Percentiles rank a stretch among this genome's conserved stretches.
Evolutionary conservation across 2,113 vertebrate species (phyloP).

Genomic region (Dromas ardeola): DNA sequence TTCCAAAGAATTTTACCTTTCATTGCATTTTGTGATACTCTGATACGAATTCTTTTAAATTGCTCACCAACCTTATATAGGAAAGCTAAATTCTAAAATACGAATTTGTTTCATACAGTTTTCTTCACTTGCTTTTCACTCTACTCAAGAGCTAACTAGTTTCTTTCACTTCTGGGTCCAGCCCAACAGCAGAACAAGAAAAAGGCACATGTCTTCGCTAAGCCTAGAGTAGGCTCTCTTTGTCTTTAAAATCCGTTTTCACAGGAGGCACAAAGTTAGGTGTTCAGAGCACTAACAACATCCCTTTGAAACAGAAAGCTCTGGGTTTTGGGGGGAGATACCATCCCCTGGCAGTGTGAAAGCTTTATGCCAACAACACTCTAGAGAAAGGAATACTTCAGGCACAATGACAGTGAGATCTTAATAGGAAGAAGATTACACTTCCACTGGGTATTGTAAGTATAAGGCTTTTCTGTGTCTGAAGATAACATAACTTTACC

Average conservation of each 20-base stretch:
- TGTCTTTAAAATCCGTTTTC: not conserved
- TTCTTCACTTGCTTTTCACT: not conserved
- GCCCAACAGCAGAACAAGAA: not conserved
- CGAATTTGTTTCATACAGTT: not conserved
- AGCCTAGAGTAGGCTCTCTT: not conserved
- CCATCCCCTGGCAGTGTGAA: not conserved
- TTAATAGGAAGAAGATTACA: not conserved
- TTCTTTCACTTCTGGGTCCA: not conserved
- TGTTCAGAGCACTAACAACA: not conserved
- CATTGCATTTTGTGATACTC: not conserved
- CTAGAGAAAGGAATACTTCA: not conserved
- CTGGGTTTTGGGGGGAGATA: not conserved
- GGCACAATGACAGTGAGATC: not conserved
- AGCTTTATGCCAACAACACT: not conserved
- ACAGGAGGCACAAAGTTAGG: not conserved
- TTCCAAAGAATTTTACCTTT: not conserved
- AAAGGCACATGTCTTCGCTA: not conserved
- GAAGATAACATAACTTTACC: not conserved
- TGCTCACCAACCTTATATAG: not conserved
- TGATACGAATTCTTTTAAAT: not conserved
- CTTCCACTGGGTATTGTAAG: not conserved
- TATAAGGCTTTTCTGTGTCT: not conserved
- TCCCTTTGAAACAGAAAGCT: not conserved
- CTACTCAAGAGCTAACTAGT: not conserved
- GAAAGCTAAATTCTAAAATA: not conserved